Base-by-base conservation (phyloP, 2,797 vertebrate species). In the Pseudomugil gertrudae region DNA sequence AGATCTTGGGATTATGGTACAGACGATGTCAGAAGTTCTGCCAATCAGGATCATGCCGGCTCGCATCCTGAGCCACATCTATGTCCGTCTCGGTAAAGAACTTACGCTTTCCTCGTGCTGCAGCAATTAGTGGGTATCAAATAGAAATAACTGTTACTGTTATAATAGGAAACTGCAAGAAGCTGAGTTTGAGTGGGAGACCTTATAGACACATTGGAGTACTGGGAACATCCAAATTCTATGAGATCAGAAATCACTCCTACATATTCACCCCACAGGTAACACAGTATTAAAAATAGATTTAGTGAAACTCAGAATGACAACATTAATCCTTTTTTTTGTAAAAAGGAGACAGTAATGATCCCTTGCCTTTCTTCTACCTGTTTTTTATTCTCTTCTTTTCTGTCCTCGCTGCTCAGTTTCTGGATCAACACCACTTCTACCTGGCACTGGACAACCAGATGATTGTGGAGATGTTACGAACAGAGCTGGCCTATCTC, bases 381-480 rank as follows among this genome's bases (percentile, higher is more conserved):
- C 2, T 57, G 4, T 21, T 19, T 27, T 56, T 1, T 38, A 11
- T 40, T 36, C 10, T 13, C 6, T 59, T 26, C 35, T 9, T 15
- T 26, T 35, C 4, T 54, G 7, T 57, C 13, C 33, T 57, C 24
- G 2, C 19, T 30, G 35, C 58, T 4, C 69, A 99, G 98, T 98
- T 99, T 85, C 93, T 98, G 36, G 98, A 99, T 87, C 96, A 98
- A 76, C 96, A 98, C 86, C 98, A 99, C 84, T 99, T 99, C 93
- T 99, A 98, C 86, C 86, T 99, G 91, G 98, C 98, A 1, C 90
- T 99, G 89, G 98, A 99, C 93, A 99, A 96, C 54, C 96, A 96
- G 90, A 99, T 99, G 98, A 98, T 99, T 13, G 97, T 98, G 79
- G 98, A 99, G 85, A 99, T 99, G 98, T 89, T 99, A 72, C 92